Evolutionary conservation across 2,113 vertebrate genomes (phyloP).

Genomic region (Ahaetulla prasina): DNA sequence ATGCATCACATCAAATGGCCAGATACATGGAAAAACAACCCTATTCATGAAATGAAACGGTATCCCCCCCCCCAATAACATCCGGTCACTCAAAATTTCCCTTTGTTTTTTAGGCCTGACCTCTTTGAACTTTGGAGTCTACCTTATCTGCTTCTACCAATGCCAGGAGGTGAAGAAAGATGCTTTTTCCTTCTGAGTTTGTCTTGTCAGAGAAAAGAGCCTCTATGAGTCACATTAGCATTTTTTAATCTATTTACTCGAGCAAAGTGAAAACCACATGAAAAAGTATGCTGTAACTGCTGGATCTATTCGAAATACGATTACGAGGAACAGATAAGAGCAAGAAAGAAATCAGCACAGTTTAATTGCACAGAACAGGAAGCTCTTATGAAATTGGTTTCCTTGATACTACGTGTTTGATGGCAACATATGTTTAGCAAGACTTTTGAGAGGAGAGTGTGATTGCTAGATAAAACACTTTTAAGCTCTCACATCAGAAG

Average conservation of each 20-base stretch:
- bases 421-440: background rate
- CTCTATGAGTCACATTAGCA: background rate
- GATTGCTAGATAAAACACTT: background rate
- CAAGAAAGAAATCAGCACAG: background rate
- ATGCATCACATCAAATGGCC: background rate
- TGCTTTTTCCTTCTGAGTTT: background rate
- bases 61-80: slow-evolving; percentile 17
- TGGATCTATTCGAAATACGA: background rate
- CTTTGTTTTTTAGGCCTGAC: background rate
- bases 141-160: background rate
- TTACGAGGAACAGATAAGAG: background rate
- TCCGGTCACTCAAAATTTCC: slow-evolving; percentile 23
- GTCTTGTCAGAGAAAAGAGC: background rate
- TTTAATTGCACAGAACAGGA: background rate
- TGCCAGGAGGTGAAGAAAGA: background rate
- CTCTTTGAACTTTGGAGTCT: slow-evolving; percentile 13
- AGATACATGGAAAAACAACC: background rate
- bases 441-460: background rate
- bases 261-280: background rate
- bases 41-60: background rate
- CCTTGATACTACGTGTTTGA: background rate
- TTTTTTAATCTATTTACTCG: background rate
- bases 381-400: background rate
- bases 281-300: background rate
- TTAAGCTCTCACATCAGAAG: background rate